Conservation (phyloP, 2,113 vertebrate genomes). For the Verasper variegatus region DNA sequence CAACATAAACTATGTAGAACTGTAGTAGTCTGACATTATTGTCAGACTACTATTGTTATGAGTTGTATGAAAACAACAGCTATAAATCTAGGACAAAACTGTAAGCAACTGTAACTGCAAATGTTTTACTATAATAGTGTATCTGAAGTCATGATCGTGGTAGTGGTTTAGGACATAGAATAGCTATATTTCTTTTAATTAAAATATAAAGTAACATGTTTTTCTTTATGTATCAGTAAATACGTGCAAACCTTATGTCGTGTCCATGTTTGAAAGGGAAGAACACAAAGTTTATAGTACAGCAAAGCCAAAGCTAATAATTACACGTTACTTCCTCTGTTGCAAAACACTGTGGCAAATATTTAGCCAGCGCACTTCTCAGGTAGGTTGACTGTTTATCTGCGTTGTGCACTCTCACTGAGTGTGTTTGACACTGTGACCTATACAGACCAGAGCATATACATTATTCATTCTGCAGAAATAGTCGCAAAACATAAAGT, state of each 20-base stretch:
- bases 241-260: conserved; percentile 10
- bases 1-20: too few species aligned
- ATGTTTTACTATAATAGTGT: too few species aligned
- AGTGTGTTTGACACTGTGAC: conserved; percentile 10
- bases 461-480: conserved; percentile 12
- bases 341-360: conserved; percentile 56
- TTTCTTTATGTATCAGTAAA: neutral
- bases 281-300: conserved; percentile 37
- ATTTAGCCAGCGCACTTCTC: conserved; percentile 57
- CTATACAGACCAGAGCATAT: conserved; percentile 1
- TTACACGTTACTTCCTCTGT: conserved; percentile 53
- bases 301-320: conserved; percentile 41
- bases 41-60: too few species aligned
- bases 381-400: conserved; percentile 32
- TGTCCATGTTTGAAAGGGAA: conserved; percentile 33
- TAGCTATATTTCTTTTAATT: too few species aligned
- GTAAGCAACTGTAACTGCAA: too few species aligned
- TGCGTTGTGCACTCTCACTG: neutral
- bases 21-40: neutral
- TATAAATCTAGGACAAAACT: too few species aligned
- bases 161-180: too few species aligned
- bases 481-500: neutral
- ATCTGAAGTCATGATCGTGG: too few species aligned
- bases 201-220: neutral
- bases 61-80: too few species aligned